These are phyloP conservation scores for Glaucidium brasilianum DNA, from an alignment of 2,113 vertebrate species.

Conservation along the genomic window DNA sequence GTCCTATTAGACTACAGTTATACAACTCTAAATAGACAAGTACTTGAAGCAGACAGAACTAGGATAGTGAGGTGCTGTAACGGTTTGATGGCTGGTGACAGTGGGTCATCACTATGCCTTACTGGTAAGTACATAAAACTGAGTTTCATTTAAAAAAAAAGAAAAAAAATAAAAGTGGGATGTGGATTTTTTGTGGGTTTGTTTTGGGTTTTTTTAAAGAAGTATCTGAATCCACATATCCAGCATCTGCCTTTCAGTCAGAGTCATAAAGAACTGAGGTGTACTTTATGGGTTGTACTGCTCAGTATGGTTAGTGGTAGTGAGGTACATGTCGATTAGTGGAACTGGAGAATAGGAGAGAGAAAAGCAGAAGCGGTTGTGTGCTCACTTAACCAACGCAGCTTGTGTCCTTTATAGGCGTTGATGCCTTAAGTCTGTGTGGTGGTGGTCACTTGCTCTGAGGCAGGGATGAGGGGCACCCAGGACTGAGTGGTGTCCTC, in stretches of 20 bases:
- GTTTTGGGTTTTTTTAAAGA: background rate
- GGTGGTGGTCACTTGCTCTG: background rate
- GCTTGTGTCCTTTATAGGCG: background rate
- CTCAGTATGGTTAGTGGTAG: background rate
- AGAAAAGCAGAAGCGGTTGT: background rate
- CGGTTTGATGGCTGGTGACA: background rate
- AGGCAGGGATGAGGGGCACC: background rate
- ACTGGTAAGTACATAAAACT: background rate
- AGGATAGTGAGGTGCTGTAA: background rate
- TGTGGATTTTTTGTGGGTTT: background rate
- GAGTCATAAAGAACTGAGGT: background rate
- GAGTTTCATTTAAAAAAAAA: background rate
- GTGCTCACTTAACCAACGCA: background rate
- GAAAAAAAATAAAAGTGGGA: background rate
- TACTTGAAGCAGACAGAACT: background rate
- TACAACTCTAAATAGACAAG: background rate
- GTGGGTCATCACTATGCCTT: background rate
- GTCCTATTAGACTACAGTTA: background rate
- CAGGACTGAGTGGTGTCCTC: background rate
- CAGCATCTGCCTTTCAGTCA: background rate
- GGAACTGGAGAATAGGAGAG: background rate
- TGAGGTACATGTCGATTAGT: background rate
- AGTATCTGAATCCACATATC: background rate
- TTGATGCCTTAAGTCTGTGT: background rate
- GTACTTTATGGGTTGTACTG: accelerated